phyloP scores from a whole-genome alignment of 2,888 invertebrate genomes.

The Pandemis corylana region DNA sequence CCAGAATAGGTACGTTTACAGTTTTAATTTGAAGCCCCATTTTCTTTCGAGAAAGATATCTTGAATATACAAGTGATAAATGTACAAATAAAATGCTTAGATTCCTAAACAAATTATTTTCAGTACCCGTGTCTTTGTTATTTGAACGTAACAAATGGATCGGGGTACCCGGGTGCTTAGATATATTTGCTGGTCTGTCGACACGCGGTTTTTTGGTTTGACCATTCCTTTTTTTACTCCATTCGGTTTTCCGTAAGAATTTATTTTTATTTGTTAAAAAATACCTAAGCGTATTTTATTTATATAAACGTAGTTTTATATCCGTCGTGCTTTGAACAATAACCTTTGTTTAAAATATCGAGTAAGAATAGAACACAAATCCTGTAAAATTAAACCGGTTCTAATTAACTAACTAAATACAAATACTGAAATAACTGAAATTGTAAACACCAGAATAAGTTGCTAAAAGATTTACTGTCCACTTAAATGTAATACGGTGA shows the following conservation, averaged over 20 bases:
- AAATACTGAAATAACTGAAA: not conserved
- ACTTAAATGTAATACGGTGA: not conserved
- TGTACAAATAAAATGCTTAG: conserved; percentile 1
- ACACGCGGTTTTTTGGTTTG: conserved; percentile 38
- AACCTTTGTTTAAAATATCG: too few relatives aligned
- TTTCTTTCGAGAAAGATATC: too few relatives aligned
- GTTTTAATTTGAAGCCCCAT: too few relatives aligned
- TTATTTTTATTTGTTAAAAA: conserved; percentile 1
- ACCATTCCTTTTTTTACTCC: conserved; percentile 16
- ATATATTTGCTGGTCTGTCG: conserved; percentile 36
- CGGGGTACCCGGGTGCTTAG: conserved; percentile 15
- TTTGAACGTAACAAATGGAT: conserved; percentile 30
- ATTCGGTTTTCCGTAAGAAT: conserved; percentile 9
- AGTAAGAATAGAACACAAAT: not conserved
- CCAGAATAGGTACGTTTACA: not conserved
- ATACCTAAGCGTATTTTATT: not conserved
- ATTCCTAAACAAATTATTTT: conserved; percentile 29
- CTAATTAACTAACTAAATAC: too few relatives aligned
- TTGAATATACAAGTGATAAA: not conserved
- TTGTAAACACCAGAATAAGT: not conserved
- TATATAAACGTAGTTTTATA: not conserved
- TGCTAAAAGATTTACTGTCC: not conserved
- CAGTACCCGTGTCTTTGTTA: conserved; percentile 26
- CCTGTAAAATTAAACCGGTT: too few relatives aligned
- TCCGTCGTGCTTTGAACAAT: not conserved